Evolutionary conservation across 2,888 invertebrate genomes (phyloP), one percentile per base, ranked within the genome.

Genomic region (Monopis laevigella): DNA sequence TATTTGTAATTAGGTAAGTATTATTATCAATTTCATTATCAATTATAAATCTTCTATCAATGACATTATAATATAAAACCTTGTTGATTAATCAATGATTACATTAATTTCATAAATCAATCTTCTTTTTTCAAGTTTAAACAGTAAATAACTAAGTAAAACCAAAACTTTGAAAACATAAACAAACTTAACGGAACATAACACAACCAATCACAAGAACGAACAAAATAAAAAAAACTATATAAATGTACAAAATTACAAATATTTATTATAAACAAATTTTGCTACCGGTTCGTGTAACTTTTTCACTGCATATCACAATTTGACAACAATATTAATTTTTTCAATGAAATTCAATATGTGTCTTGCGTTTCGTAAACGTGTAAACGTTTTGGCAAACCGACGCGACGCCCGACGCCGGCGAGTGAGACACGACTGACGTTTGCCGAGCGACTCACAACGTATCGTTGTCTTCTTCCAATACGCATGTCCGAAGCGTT

Each of bases 281-380:
- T 56, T 60, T 70, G 10, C 10, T 69, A 69, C 69, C 65, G 62
- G 57, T 60, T 46, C n/a, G n/a, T n/a, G 62, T 21, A 4, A 63
- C 56, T 54, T 61, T n/a, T 21, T 21, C 36, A 36, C 36, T 21
- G 18, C 11, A 69, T 63, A 50, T 47, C 73, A 77, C 75, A 67
- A 66, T 60, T 62, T 58, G 66, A 78, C 78, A 59, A 78, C 78
- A 50, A 73, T 75, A 78, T 73, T 77, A 73, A 78, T 77, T 70
- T 80, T 78, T 72, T 67, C 58, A 69, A 69, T 69, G 71, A 78
- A 80, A 80, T 74, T 74, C 67, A 77, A 80, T 77, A 78, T 72
- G 78, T 78, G 78, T 69, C 65, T 66, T 10, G n/a, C n/a, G 56
- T 64, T 58, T 58, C 55, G 55, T 51, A 48, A 52, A 46, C 47